These are phyloP conservation scores for Esox lucius DNA, from an alignment of 2,797 vertebrate genomes.

Conservation along the genomic window DNA sequence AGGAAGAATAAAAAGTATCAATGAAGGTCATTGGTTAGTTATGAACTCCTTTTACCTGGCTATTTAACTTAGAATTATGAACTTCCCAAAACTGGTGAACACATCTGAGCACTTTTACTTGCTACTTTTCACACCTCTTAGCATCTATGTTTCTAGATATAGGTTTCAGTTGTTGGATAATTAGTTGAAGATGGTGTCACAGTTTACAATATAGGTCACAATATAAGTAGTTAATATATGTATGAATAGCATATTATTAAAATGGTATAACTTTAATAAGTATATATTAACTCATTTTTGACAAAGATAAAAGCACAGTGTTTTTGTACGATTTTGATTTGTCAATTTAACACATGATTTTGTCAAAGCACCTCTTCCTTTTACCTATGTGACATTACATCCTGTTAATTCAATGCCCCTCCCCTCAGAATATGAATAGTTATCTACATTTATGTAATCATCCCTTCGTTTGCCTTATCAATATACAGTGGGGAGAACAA, in stretches of 20 bases:
- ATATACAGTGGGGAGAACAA: too few relatives aligned
- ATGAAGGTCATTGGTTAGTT: too few relatives aligned
- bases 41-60: too few relatives aligned
- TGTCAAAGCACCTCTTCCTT: constrained; percentile 4
- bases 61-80: too few relatives aligned
- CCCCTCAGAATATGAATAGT: neutral
- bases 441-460: too few relatives aligned
- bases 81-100: too few relatives aligned
- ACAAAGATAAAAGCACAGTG: constrained; percentile 59
- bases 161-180: constrained; percentile 56
- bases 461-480: neutral
- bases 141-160: constrained; percentile 24
- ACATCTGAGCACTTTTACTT: too few relatives aligned
- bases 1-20: too few relatives aligned
- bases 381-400: neutral
- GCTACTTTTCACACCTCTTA: too few relatives aligned
- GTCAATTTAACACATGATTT: constrained; percentile 35
- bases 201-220: constrained; percentile 60
- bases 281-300: constrained; percentile 57
- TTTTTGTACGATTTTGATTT: constrained; percentile 54
- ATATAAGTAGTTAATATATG: constrained; percentile 76
- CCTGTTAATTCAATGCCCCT: neutral
- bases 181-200: constrained; percentile 63
- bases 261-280: constrained; percentile 68
- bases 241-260: constrained; percentile 66